Evolutionary conservation across 2,888 invertebrate genomes (phyloP), one percentile per base, ranked within the genome.

Genomic region (Pseudolycoriella hygida): DNA sequence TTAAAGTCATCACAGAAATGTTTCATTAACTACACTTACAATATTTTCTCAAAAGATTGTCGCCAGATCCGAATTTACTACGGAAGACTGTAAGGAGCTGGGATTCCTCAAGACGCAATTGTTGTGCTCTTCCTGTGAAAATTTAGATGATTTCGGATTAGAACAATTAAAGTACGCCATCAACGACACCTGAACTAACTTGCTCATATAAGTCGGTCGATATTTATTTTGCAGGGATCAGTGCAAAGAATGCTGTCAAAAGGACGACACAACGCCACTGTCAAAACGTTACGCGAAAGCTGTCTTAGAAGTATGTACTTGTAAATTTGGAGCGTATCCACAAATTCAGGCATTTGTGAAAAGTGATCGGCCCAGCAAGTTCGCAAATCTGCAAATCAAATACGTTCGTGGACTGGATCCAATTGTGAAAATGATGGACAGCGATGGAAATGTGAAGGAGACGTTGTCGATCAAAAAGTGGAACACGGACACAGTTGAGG

Each of bases 291-390:
- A 90, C 62, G 85, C 93, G 1, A 84, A 80, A 60, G 97, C 94
- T 1, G 76, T 89, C 47, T 69, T 98, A 38, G 92, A 94, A 72
- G 93, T 97, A 5, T 98, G 97, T 61, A 93, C 93, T 43, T 98
- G 97, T 67, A 97, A 97, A 71, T 92, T 97, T 70, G 90, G 92
- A 48, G 84, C 90, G 6, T 97, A 90, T 73, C 96, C 97, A 37
- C 96, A 97, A 71, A 92, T 96, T 55, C 89, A 94, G 71, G 97
- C 97, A 15, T 98, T 98, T 61, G 85, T 96, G 43, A 94, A 92
- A 63, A 88, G 94, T 63, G 88, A 92, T 52, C 72, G 83, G 54
- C 89, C 90, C 6, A 74, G 77, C 2, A 85, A 89, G 62, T 94
- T 90, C 60, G 84, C 89, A 30, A 93, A 93, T 62, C 72, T 98